These are phyloP conservation scores for Hirudinaria manillensis DNA, from an alignment of 2,888 invertebrate species.

Conservation along the genomic window DNA sequence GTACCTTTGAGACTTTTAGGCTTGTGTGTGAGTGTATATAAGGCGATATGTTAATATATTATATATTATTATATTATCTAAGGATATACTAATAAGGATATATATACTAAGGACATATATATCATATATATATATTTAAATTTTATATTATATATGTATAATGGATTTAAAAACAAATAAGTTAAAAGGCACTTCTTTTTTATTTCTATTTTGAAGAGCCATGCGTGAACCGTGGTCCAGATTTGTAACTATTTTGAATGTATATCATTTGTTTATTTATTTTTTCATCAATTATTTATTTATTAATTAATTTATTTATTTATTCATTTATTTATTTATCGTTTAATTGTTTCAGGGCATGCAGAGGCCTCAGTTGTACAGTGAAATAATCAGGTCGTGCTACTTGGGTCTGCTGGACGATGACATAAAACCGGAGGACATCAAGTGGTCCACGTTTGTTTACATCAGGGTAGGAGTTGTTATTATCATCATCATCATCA, in stretches of 20 bases:
- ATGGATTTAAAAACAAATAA: no score
- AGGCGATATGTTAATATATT: background rate
- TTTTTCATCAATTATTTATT: no score
- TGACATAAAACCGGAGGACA: conserved; percentile 74
- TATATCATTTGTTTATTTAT: no score
- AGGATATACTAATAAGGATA: no score
- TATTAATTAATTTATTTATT: background rate
- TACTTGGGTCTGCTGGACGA: conserved; percentile 83
- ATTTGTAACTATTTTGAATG: no score
- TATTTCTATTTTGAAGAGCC: no score
- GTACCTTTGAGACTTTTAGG: background rate
- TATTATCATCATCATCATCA: background rate
- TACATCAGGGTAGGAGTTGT: conserved; percentile 69
- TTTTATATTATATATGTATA: no score
- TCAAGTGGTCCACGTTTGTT: conserved; percentile 87
- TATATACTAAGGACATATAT: no score
- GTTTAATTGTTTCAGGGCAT: conserved; percentile 46
- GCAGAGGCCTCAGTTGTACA: conserved; percentile 72
- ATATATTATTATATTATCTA: no score
- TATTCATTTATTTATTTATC: background rate
- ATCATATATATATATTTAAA: no score
- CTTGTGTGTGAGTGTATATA: background rate
- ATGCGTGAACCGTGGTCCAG: no score
- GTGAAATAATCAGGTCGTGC: conserved; percentile 81
- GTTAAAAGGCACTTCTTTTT: no score